Percentiles rank a stretch among this genome's conserved stretches.
phyloP scores from a whole-genome alignment of 2,888 invertebrate species.

The Cephalotes varians region DNA sequence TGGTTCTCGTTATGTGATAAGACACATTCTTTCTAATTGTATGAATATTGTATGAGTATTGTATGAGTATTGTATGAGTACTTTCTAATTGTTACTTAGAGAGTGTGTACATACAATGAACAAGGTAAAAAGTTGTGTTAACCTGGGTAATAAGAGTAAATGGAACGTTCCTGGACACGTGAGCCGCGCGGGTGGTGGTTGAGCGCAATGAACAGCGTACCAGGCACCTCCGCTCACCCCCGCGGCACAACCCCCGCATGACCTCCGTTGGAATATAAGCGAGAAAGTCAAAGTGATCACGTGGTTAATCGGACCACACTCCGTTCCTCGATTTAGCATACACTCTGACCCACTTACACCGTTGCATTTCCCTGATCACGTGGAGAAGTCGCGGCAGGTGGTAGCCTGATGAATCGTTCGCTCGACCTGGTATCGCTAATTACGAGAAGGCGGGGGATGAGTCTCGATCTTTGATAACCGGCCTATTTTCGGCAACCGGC shows the following conservation, averaged over 20 bases:
- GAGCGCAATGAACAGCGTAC: constrained; percentile 79
- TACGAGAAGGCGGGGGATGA: constrained; percentile 9
- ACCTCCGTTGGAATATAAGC: constrained; percentile 72
- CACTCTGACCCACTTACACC: constrained; percentile 79
- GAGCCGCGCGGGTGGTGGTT: constrained; percentile 60
- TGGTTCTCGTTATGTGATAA: background rate
- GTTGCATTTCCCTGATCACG: constrained; percentile 59
- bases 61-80: no score
- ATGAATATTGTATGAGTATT: no score
- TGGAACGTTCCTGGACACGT: constrained; percentile 50
- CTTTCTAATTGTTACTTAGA: background rate
- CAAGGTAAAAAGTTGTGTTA: constrained; percentile 28
- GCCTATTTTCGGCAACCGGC: constrained; percentile 46
- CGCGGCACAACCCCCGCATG: constrained; percentile 39
- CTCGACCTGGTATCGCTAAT: constrained; percentile 66
- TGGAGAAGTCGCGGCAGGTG: constrained; percentile 57
- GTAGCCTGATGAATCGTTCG: constrained; percentile 60
- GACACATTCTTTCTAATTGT: background rate
- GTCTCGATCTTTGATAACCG: constrained; percentile 67
- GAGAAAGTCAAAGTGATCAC: constrained; percentile 75
- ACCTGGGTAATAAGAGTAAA: constrained; percentile 39
- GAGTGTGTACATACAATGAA: background rate
- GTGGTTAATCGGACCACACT: constrained; percentile 77
- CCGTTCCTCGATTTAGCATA: constrained; percentile 54
- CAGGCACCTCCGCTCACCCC: constrained; percentile 79